These are phyloP conservation scores for Digitonthophagus gazella DNA, from an alignment of 2,888 invertebrate species.

Conservation along the genomic window DNA sequence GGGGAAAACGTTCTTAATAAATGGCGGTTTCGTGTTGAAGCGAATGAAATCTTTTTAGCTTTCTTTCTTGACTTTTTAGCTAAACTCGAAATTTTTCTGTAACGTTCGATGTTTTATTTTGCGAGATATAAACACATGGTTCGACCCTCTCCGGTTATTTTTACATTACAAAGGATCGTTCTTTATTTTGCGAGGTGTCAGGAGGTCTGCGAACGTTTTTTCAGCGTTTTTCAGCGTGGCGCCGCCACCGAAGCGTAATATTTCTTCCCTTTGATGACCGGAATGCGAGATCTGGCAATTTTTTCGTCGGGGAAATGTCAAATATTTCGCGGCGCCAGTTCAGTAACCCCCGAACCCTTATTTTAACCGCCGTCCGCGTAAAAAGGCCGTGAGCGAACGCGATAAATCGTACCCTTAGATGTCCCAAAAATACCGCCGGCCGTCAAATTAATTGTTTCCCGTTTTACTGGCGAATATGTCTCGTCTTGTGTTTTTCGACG, in stretches of 20 bases:
- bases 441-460: not conserved
- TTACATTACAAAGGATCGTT: not conserved
- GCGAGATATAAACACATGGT: too few species aligned
- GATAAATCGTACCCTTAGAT: not conserved
- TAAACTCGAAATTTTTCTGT: not conserved
- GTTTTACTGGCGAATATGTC: not conserved
- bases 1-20: constrained; percentile 1
- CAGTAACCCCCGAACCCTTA: not conserved
- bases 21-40: constrained; percentile 8
- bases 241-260: not conserved
- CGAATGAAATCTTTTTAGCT: too few species aligned
- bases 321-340: not conserved
- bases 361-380: not conserved
- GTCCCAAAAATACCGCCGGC: not conserved
- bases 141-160: too few species aligned
- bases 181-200: not conserved
- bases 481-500: not conserved
- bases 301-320: not conserved
- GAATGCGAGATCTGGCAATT: not conserved
- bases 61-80: too few species aligned
- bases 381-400: not conserved
- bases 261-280: not conserved
- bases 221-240: not conserved
- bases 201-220: not conserved
- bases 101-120: not conserved